These are phyloP conservation scores for Hassar affinis DNA, from an alignment of 2,113 vertebrate species.

Conservation along the genomic window DNA sequence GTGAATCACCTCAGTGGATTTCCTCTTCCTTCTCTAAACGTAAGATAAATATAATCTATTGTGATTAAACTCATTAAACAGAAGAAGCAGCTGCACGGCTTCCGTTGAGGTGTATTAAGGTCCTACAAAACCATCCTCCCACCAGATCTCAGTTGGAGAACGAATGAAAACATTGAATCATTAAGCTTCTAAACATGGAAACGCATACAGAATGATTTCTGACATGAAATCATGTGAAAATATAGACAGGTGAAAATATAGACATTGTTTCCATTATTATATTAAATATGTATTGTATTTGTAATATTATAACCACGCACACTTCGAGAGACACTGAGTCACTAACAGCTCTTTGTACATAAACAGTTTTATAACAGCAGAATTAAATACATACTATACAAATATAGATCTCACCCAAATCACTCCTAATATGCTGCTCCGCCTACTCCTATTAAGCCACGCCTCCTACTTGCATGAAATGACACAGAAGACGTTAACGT, in stretches of 20 bases:
- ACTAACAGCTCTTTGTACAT: no score
- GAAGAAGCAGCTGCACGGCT: background rate
- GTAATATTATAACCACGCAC: no score
- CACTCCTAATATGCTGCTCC: background rate
- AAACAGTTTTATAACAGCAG: no score
- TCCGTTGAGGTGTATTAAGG: background rate
- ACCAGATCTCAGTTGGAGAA: background rate
- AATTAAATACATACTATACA: background rate
- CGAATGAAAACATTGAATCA: background rate
- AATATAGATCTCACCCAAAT: background rate
- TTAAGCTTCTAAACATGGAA: background rate
- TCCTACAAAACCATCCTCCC: background rate
- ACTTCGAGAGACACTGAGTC: background rate
- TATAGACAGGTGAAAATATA: background rate
- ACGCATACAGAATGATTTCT: background rate
- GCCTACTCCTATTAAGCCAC: background rate
- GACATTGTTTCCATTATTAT: background rate
- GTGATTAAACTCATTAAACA: conserved; percentile 5
- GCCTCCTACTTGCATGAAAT: background rate
- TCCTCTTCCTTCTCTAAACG: conserved; percentile 3
- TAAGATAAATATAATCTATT: background rate
- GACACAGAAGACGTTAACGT: background rate
- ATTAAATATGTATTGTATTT: background rate
- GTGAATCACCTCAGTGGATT: background rate
- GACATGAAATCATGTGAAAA: background rate